Evolutionary conservation across 2,797 vertebrate genomes (phyloP), one percentile per base, ranked within the genome.

Genomic region (Agapornis canus): DNA sequence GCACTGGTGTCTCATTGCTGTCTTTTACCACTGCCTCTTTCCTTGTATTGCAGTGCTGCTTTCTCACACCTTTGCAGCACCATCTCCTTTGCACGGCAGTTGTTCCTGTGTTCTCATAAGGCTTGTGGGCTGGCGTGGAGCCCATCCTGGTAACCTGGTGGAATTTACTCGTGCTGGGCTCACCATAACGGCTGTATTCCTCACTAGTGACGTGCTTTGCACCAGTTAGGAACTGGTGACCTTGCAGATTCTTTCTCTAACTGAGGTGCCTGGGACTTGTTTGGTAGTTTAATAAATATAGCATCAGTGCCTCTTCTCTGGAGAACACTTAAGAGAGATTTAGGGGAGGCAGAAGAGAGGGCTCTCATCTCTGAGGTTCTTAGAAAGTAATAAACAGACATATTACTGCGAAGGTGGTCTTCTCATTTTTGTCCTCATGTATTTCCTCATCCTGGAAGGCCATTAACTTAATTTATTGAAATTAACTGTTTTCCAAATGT

Each of bases 241-340:
- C 83, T 93, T 60, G 76, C 31, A 73, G 60, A 72, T 95, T 83
- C 54, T 60, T 69, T 59, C 60, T 52, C 27, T 93, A 5, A 4
- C 31, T 31, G 54, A 66, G 42, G 32, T 91, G 89, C 69, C 26
- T 82, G 73, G 49, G 57, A 66, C 60, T 79, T 86, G 75, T 77
- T 86, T 76, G 60, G 51, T 82, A 45, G 43, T 79, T 94, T 63
- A 84, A 45, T 79, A 86, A 89, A 82, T 89, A 86, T 82, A 70
- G 37, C 22, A 43, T 79, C 73, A 42, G 31, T 59, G 47, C 66
- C 9, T 63, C 54, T 72, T 82, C 52, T 76, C 48, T 75, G 78
- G 51, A 92, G 45, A 76, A n/a, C 11, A 4, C 15, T 68, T 85
- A 49, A 4, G 4, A 83, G 23, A 61, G 93, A 61, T 77, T 31